Conservation (phyloP, 2,797 vertebrate genomes). For the Lagodon rhomboides region DNA sequence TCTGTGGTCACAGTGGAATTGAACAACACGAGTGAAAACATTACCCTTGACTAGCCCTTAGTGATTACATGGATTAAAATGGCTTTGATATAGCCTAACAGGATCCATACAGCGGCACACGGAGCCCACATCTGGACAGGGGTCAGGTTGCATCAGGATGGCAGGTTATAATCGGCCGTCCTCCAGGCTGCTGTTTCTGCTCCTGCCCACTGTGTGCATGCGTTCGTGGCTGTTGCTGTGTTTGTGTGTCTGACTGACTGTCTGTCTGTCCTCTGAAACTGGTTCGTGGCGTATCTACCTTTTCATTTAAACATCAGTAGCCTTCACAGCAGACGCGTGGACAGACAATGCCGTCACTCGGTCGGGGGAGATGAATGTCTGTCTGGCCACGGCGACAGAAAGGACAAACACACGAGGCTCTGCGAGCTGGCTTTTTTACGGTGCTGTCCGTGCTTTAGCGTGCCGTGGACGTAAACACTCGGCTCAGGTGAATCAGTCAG, state of each 20-base stretch:
- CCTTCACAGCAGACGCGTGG: conserved; percentile 19
- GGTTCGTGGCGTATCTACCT: conserved; percentile 21
- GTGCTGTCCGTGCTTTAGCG: conserved; percentile 15
- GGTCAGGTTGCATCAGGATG: conserved; percentile 54
- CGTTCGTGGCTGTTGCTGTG: conserved; percentile 21
- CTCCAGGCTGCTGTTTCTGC: conserved; percentile 40
- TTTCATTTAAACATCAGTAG: conserved; percentile 34
- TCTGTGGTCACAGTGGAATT: conserved; percentile 27
- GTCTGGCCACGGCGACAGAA: not conserved
- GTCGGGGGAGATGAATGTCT: conserved; percentile 1
- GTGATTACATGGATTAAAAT: conserved; percentile 65
- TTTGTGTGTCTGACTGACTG: conserved; percentile 35
- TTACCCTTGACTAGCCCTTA: conserved; percentile 29
- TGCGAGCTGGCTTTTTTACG: conserved; percentile 13
- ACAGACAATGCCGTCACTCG: conserved; percentile 30
- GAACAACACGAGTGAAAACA: conserved; percentile 30
- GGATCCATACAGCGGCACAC: conserved; percentile 28
- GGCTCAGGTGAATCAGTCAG: conserved; percentile 65
- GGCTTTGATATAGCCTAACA: conserved; percentile 48
- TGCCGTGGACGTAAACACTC: conserved; percentile 56
- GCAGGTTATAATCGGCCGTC: conserved; percentile 49
- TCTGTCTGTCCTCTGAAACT: conserved; percentile 27
- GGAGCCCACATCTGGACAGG: conserved; percentile 71
- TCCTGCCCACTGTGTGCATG: conserved; percentile 15
- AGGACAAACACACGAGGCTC: conserved; percentile 26